phyloP scores from a whole-genome alignment of 2,113 vertebrate species.

The Lynx canadensis region DNA sequence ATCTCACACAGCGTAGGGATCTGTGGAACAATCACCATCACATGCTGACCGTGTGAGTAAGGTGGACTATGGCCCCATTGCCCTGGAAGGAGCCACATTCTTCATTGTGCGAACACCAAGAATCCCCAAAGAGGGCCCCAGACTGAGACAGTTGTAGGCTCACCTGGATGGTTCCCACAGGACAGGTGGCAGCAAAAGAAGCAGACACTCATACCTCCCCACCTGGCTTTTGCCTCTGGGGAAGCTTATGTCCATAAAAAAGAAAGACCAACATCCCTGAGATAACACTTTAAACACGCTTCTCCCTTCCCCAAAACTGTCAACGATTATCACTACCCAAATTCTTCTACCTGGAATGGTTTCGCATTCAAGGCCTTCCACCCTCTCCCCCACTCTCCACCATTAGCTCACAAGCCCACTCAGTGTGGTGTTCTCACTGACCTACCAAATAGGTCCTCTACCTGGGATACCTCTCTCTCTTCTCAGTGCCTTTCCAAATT shows the following conservation, averaged over 20 bases:
- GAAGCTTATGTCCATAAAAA: background rate
- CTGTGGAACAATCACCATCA: background rate
- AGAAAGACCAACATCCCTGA: background rate
- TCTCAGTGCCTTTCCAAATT: background rate
- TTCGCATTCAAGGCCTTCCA: background rate
- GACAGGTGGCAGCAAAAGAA: background rate
- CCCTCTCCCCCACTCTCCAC: background rate
- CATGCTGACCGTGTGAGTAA: background rate
- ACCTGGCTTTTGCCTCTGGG: background rate
- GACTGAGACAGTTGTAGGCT: background rate
- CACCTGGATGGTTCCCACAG: background rate
- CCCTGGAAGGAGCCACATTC: background rate
- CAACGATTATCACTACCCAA: background rate
- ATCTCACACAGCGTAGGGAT: background rate
- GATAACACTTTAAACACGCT: background rate
- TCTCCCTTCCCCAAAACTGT: background rate
- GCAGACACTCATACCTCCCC: background rate
- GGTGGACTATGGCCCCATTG: background rate
- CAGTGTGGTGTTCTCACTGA: background rate
- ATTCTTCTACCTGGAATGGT: background rate
- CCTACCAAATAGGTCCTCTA: background rate
- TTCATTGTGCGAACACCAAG: background rate
- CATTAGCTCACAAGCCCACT: background rate
- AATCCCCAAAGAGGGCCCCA: background rate
- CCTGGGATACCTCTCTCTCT: background rate